These are phyloP conservation scores for Scaptomyza reducta DNA, from an alignment of 2,888 invertebrate genomes.

Conservation along the genomic window DNA sequence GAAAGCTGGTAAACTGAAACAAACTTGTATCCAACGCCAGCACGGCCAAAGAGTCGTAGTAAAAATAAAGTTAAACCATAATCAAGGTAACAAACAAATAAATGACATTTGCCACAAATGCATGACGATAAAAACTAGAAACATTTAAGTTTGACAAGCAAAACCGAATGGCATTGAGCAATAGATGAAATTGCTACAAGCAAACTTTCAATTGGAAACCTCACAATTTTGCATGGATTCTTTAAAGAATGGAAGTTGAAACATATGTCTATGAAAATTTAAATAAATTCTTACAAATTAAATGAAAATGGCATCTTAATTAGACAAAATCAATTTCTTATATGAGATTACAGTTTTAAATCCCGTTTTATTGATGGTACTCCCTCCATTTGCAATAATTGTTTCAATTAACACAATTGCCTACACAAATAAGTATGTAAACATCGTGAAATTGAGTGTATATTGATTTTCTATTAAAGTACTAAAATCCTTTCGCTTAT, in stretches of 20 bases:
- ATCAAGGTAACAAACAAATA: conserved; percentile 51
- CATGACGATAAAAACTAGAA: conserved; percentile 45
- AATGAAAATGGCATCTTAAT: background rate
- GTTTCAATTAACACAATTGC: background rate
- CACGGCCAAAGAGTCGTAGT: background rate
- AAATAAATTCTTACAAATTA: too few species aligned
- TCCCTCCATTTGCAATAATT: background rate
- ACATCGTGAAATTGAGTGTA: background rate
- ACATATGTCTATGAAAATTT: background rate
- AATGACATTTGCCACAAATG: conserved; percentile 31
- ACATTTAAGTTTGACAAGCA: conserved; percentile 6
- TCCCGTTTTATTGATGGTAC: background rate
- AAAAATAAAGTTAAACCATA: conserved; percentile 44
- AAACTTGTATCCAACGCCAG: conserved; percentile 31
- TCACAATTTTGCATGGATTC: background rate
- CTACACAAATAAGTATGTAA: background rate
- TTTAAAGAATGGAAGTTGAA: background rate
- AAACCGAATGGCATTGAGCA: conserved; percentile 3
- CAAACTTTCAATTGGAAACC: conserved; percentile 5
- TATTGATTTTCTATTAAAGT: background rate
- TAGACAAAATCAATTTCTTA: background rate
- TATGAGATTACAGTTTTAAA: background rate
- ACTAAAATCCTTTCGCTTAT: conserved; percentile 6
- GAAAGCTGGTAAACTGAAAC: conserved; percentile 16
- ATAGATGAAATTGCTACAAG: conserved; percentile 3